Conservation (phyloP, 2,113 vertebrate species). For the Sinocyclocheilus maitianheensis region DNA sequence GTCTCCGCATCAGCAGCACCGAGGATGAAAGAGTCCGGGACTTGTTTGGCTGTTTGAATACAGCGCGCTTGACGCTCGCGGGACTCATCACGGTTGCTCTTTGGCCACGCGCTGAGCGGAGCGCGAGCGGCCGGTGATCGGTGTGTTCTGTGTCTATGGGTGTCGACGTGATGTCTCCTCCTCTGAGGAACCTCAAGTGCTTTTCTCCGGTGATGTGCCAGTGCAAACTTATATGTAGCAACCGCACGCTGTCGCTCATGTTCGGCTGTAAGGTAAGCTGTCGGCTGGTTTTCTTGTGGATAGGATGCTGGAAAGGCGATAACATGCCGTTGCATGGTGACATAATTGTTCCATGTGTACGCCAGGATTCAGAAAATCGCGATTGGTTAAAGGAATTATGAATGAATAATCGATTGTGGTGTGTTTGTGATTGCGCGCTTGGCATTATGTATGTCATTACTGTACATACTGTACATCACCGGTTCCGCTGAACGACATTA, state of each 20-base stretch:
- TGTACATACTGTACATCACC: background rate
- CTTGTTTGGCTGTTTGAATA: background rate
- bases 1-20: background rate
- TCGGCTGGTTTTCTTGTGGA: background rate
- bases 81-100: background rate
- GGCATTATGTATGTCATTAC: background rate
- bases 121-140: conserved; percentile 6
- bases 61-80: conserved; percentile 15
- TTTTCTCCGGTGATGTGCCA: conserved; percentile 84
- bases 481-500: background rate
- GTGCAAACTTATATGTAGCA: conserved; percentile 85
- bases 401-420: background rate
- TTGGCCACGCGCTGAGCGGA: background rate
- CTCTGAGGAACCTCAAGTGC: conserved; percentile 79
- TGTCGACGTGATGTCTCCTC: conserved; percentile 75
- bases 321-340: background rate
- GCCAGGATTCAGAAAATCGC: background rate
- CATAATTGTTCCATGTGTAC: background rate
- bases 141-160: conserved; percentile 61
- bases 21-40: background rate
- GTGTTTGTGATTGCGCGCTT: background rate
- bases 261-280: conserved; percentile 82
- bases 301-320: background rate
- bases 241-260: conserved; percentile 83
- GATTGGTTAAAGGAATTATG: background rate